Base-by-base conservation (phyloP, 1,140 invertebrate genomes). In the Heliothis virescens region DNA sequence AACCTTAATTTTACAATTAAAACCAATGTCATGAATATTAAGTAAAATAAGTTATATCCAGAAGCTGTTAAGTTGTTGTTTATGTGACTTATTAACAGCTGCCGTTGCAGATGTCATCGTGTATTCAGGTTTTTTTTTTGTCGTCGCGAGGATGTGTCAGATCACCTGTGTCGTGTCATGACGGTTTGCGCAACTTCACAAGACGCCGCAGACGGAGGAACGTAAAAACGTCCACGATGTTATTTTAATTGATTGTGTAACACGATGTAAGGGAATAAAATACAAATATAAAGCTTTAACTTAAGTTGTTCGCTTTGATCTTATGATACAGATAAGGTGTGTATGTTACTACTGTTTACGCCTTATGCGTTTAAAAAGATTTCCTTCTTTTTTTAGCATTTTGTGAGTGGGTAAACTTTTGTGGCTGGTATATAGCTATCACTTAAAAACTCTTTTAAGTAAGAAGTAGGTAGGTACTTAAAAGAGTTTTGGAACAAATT, bases 181-280 rank as follows among this genome's bases (percentile, higher is more conserved):
- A 48, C 48, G 16, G 18, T 62, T 75, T 75, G 41, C 57, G 72
- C 57, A 75, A 75, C 16, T 18, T 11, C n/a, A 34, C 50, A 55
- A 60, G 71, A 48, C 10, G 34, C 72, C 57, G 57, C 72, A 48
- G 21, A 74, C 57, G 5, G 34, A 60, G 34, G 41, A 60, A 50
- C 72, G 53, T 60, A 75, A 75, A 73, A 75, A 75, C 47, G 16
- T 75, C 72, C 41, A 62, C 55, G 41, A 48, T 57, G 69, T 72
- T 75, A 75, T 62, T 60, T 75, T 75, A 75, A 75, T 75, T 75
- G 57, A 60, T 74, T 74, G 55, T 62, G 72, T 62, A 75, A 75
- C 41, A 59, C 47, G 41, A 18, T 75, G 55, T 60, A 75, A 75
- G 55, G 55, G 57, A 62, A 62, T 75, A 60, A 75, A 75, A 75